Evolutionary conservation across 2,888 invertebrate genomes (phyloP), one percentile per base, ranked within the genome.

Genomic region (Rhagium mordax): DNA sequence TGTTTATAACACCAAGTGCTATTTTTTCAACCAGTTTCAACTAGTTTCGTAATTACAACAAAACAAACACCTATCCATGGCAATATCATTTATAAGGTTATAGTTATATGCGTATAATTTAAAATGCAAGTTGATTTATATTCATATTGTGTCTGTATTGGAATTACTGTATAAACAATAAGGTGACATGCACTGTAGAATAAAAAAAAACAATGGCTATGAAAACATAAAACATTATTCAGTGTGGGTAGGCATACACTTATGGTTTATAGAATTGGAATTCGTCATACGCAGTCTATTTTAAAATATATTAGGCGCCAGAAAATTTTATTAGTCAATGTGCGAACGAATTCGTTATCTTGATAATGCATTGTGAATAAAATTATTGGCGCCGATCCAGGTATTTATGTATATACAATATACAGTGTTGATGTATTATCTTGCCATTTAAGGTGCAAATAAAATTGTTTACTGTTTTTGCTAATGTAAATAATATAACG

Each of bases 231-330:
- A 49, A 27, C 29, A 18, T 49, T 59, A 21, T 61, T 61, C 47
- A 33, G n/a, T 47, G 61, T 61, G 41, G 41, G 61, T 10, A 61
- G 61, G 61, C 47, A 61, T 47, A 47, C n/a, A n/a, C 61, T 61
- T 61, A 59, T 47, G 33, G 24, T 27, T 27, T 27, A 13, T n/a
- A 51, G 27, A 13, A 49, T 16, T 24, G 51, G 41, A 33, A 65
- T 65, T 53, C 65, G 65, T 53, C 65, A 53, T 65, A 47, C 57
- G 47, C 47, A 67, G 55, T 67, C 55, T 67, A 67, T 67, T 67
- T 66, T 67, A 67, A 47, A 67, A 47, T 67, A 57, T 24, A 67
- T 41, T 51, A 67, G 69, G 72, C 72, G 72, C 72, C 72, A 72
- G 62, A 57, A 68, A 72, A 57, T 57, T 48, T 68, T 72, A 72